Base-by-base conservation (phyloP, 1,140 invertebrate species). In the Mycetomoellerius zeteki region DNA sequence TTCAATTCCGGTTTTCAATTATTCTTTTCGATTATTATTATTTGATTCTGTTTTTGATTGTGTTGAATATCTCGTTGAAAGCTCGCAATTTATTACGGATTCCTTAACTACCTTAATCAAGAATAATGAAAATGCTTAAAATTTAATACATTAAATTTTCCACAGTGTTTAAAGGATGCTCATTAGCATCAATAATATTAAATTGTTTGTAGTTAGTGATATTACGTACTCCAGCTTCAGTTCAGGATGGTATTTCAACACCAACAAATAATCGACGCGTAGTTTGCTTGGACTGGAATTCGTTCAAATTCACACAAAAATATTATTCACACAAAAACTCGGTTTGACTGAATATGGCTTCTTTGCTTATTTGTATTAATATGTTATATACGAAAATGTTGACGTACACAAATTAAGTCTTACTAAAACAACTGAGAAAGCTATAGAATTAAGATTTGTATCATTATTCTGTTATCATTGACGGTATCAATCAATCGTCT, bases 1-100 rank as follows among this genome's bases (percentile, higher is more conserved):
- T 62, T 64, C 43, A 37, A 37, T 8, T 21, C 24, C 7, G 10
- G 7, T 27, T 27, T 60, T 33, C 21, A 50, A 47, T 50, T 50
- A 50, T 24, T 78, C 3, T n/a, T 21, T 43, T 50, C 5, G 10
- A 77, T 77, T 77, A 64, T 64, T 27, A 65, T 8, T 75, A 19
- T 75, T 75, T 33, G 19, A 3, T 37, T 43, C 33, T 27, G 10
- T 73, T 2, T 33, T 30, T 24, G 16, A 58, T 37, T 12, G n/a
- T 56, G 12, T 76, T 6, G 0, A 58, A 65, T 24, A 8, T 78
- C 7, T 65, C 19, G 2, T 8, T 5, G 8, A 47, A 64, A 78
- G 5, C 12, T 47, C 4, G 5, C 24, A 65, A 78, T 47, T 27
- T 43, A n/a, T 14, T 56, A 56, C 12, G 5, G 1, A 43, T 76